Percentiles rank a stretch among this genome's conserved stretches.
These are phyloP conservation scores for Drosophila chauvacae DNA, from an alignment of 1,140 invertebrate species.

Conservation along the genomic window DNA sequence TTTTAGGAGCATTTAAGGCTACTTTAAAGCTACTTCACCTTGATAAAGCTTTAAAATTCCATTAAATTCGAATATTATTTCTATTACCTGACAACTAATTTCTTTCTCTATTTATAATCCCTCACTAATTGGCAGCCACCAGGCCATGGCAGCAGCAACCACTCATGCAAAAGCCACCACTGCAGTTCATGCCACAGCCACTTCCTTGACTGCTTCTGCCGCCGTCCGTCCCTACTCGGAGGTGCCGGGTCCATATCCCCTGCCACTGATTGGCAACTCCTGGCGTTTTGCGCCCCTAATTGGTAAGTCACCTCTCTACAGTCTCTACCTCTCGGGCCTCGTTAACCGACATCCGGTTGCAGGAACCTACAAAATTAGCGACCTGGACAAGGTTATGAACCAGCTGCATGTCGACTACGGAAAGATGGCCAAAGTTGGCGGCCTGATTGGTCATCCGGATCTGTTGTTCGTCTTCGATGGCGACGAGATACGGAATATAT, in stretches of 20 bases:
- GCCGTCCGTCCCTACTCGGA: constrained; percentile 86
- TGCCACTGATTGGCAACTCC: constrained; percentile 91
- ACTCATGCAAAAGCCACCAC: constrained; percentile 1
- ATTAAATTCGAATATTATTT: neutral
- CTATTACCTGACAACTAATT: neutral
- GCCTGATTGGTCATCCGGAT: constrained; percentile 91
- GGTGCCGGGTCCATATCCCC: constrained; percentile 91
- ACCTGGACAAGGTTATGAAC: constrained; percentile 90
- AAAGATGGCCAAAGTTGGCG: constrained; percentile 90
- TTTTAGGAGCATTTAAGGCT: neutral
- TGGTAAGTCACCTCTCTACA: constrained; percentile 84
- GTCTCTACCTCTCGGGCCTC: neutral
- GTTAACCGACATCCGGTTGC: constrained; percentile 6
- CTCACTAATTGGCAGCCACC: constrained; percentile 45
- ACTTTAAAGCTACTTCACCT: neutral
- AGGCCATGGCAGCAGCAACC: constrained; percentile 10
- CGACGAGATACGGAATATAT: constrained; percentile 90
- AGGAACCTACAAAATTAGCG: constrained; percentile 90
- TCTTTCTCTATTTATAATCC: constrained; percentile 14
- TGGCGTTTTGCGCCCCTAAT: constrained; percentile 91
- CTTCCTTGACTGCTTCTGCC: constrained; percentile 14
- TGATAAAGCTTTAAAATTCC: neutral
- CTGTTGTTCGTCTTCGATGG: constrained; percentile 92
- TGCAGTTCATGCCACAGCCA: constrained; percentile 1
- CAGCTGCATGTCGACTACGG: constrained; percentile 88